A percentile compares a stretch with the other conserved stretches of the same genome.
These are phyloP conservation scores for Hybos culiciformis DNA, from an alignment of 2,888 invertebrate species.

Conservation along the genomic window DNA sequence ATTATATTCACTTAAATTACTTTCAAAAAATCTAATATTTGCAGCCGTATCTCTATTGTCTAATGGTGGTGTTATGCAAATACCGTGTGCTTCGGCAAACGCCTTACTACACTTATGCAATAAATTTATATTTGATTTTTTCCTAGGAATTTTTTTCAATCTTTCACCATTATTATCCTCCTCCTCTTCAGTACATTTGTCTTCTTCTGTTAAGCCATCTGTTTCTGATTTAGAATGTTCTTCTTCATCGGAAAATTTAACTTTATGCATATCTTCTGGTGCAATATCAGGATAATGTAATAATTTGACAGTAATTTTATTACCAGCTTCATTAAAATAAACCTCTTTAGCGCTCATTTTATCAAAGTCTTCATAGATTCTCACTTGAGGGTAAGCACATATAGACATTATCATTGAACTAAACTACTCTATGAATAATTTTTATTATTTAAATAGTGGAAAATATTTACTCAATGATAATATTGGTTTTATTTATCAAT, in stretches of 20 bases:
- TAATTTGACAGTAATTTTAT: slow-evolving; percentile 33
- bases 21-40: no score
- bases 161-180: not conserved
- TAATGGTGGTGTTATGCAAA: slow-evolving; percentile 21
- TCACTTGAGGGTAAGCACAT: slow-evolving; percentile 26
- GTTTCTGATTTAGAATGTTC: slow-evolving; percentile 6
- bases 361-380: slow-evolving; percentile 36
- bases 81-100: slow-evolving; percentile 33
- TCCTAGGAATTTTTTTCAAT: slow-evolving; percentile 26
- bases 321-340: slow-evolving; percentile 34
- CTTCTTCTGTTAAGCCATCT: slow-evolving; percentile 7
- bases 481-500: no score
- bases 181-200: slow-evolving; percentile 11
- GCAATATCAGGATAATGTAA: slow-evolving; percentile 33
- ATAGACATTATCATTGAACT: slow-evolving; percentile 33
- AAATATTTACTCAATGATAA: no score
- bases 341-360: slow-evolving; percentile 38
- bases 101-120: slow-evolving; percentile 33
- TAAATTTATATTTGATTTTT: slow-evolving; percentile 28
- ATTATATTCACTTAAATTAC: not conserved
- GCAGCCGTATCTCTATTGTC: not conserved
- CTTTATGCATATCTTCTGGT: slow-evolving; percentile 31
- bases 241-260: slow-evolving; percentile 28
- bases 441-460: no score
- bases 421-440: no score